Evolutionary conservation across 2,888 invertebrate species (phyloP).

Genomic region (Argyresthia goedartella): DNA sequence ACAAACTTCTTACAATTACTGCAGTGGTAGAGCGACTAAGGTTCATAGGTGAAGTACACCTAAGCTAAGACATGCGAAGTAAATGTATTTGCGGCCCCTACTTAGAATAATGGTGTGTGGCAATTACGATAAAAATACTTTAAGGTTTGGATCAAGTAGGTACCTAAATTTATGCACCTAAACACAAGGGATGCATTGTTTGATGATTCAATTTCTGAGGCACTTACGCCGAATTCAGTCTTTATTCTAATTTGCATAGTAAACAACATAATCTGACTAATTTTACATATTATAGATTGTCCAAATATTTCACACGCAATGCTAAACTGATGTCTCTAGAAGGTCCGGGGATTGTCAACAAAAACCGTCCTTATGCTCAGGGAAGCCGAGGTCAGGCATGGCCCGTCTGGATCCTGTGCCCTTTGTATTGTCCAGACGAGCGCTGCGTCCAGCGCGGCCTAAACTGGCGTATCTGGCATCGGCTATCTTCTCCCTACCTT

Average conservation of each 20-base stretch:
- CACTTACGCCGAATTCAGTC: slow-evolving; percentile 64
- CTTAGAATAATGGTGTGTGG: too few relatives aligned
- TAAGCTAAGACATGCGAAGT: too few relatives aligned
- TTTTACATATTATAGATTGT: slow-evolving; percentile 9
- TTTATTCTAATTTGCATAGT: slow-evolving; percentile 44
- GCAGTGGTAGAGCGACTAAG: too few relatives aligned
- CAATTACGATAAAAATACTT: too few relatives aligned
- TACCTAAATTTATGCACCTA: too few relatives aligned
- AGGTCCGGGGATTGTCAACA: slow-evolving; percentile 77
- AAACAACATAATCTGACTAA: slow-evolving; percentile 12
- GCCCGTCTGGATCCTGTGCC: slow-evolving; percentile 53
- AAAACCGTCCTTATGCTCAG: slow-evolving; percentile 78
- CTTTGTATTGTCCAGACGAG: slow-evolving; percentile 46
- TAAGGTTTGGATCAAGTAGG: too few relatives aligned
- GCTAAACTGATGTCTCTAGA: slow-evolving; percentile 52
- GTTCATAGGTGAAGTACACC: too few relatives aligned
- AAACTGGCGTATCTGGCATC: slow-evolving; percentile 64
- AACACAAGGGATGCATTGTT: too few relatives aligned
- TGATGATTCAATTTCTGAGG: slow-evolving; percentile 21
- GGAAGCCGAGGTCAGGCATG: slow-evolving; percentile 63
- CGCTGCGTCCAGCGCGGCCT: slow-evolving; percentile 51
- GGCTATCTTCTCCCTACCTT: slow-evolving; percentile 56
- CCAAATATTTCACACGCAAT: slow-evolving; percentile 21
- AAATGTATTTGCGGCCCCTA: too few relatives aligned
- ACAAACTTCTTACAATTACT: too few relatives aligned